A percentile compares a stretch with the other conserved stretches of the same genome.
These are phyloP conservation scores for Drosophila ustulata DNA, from an alignment of 2,888 invertebrate genomes.

Conservation along the genomic window DNA sequence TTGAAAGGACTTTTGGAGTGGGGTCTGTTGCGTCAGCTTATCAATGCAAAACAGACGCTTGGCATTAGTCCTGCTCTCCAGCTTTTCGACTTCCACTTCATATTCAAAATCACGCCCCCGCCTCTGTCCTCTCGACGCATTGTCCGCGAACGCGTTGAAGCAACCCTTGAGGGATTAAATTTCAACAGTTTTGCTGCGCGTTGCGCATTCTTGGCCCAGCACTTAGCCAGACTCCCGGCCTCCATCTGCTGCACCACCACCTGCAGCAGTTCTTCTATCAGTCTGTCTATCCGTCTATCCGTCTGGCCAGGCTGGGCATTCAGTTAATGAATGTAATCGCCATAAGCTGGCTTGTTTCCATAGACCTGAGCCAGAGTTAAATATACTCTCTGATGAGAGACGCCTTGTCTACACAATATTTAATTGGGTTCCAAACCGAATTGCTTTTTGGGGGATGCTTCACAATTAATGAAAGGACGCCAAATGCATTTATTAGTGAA, in stretches of 20 bases:
- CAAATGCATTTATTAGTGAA: slow-evolving; percentile 55
- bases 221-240: slow-evolving; percentile 44
- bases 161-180: slow-evolving; percentile 81
- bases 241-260: slow-evolving; percentile 29
- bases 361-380: background rate
- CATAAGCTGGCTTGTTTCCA: slow-evolving; percentile 61
- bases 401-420: slow-evolving; percentile 57
- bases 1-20: slow-evolving; percentile 41
- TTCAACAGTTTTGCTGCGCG: slow-evolving; percentile 73
- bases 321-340: slow-evolving; percentile 79
- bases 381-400: slow-evolving; percentile 51
- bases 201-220: slow-evolving; percentile 73
- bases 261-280: slow-evolving; percentile 45
- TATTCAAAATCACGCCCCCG: slow-evolving; percentile 9
- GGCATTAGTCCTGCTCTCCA: slow-evolving; percentile 51
- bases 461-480: slow-evolving; percentile 51
- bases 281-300: slow-evolving; percentile 21
- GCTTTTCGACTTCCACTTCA: slow-evolving; percentile 42
- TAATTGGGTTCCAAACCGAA: slow-evolving; percentile 57
- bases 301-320: slow-evolving; percentile 45
- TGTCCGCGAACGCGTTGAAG: slow-evolving; percentile 72
- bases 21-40: slow-evolving; percentile 58
- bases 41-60: slow-evolving; percentile 80
- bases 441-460: slow-evolving; percentile 23
- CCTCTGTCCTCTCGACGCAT: slow-evolving; percentile 24